Evolutionary conservation across 2,797 vertebrate species (phyloP).

Genomic region (Oryzias dopingdopingensis): DNA sequence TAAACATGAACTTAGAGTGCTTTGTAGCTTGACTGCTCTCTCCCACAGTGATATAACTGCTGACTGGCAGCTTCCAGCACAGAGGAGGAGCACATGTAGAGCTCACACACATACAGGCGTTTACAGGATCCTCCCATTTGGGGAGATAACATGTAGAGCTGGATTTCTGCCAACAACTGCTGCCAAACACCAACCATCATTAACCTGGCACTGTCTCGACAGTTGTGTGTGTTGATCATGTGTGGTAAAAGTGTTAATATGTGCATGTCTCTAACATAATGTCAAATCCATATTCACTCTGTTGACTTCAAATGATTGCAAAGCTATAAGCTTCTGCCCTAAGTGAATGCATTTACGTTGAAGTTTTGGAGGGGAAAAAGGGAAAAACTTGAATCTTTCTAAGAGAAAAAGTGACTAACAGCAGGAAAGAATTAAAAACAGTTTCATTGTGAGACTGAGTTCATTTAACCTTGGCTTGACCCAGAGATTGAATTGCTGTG

Average conservation of each 20-base stretch:
- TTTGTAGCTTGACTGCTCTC: slow-evolving; percentile 41
- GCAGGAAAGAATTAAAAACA: too few species aligned
- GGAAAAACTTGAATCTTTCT: too few species aligned
- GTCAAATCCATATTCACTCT: too few species aligned
- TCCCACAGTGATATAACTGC: slow-evolving; percentile 41
- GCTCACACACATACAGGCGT: slow-evolving; percentile 14
- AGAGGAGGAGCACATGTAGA: slow-evolving; percentile 31
- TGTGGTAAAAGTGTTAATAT: slow-evolving; percentile 21
- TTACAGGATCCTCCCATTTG: slow-evolving; percentile 38
- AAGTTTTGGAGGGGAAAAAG: too few species aligned
- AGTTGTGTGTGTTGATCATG: slow-evolving; percentile 17
- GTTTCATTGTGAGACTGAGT: too few species aligned
- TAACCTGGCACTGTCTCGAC: slow-evolving; percentile 61
- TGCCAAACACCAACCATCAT: slow-evolving; percentile 71
- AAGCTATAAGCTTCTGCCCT: too few species aligned
- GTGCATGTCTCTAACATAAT: slow-evolving; percentile 26
- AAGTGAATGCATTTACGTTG: too few species aligned
- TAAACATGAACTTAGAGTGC: too few species aligned
- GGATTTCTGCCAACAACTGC: slow-evolving; percentile 57
- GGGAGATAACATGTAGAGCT: slow-evolving; percentile 56
- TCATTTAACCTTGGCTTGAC: too few species aligned
- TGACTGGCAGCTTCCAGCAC: slow-evolving; percentile 55
- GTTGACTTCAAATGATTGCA: too few species aligned
- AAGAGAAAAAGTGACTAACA: too few species aligned
- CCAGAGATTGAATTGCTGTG: too few species aligned